Evolutionary conservation across 2,888 invertebrate species (phyloP).

Genomic region (Euspilapteryx auroguttella): DNA sequence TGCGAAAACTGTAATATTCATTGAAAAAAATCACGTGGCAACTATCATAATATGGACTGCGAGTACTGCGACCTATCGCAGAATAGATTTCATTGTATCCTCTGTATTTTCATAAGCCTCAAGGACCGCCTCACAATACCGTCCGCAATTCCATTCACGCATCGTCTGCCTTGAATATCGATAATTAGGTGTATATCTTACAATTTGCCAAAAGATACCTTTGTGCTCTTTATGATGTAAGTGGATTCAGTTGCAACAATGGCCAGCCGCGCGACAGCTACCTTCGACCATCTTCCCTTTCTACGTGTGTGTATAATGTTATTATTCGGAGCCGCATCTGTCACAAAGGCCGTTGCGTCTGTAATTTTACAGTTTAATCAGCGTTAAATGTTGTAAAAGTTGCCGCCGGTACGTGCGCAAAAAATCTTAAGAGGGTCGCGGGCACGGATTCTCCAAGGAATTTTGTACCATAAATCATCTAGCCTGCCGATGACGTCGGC

Average conservation of each 20-base stretch:
- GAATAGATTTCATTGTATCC: conserved; percentile 25
- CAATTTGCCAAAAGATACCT: conserved; percentile 54
- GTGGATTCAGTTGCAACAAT: conserved; percentile 48
- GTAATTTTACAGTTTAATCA: conserved; percentile 62
- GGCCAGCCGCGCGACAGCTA: conserved; percentile 42
- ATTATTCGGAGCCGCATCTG: conserved; percentile 56
- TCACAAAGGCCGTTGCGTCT: conserved; percentile 48
- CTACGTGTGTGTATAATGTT: conserved; percentile 49
- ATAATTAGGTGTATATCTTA: conserved; percentile 59
- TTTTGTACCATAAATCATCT: conserved; percentile 43
- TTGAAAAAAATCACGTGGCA: conserved; percentile 1
- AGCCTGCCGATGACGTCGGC: conserved; percentile 29
- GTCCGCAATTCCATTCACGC: conserved; percentile 32
- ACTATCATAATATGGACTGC: conserved; percentile 23
- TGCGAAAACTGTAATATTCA: no score
- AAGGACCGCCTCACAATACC: conserved; percentile 34
- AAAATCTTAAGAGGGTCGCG: conserved; percentile 22
- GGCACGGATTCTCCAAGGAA: conserved; percentile 27
- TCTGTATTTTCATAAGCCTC: conserved; percentile 48
- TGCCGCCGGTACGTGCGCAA: conserved; percentile 29
- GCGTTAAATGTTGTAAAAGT: conserved; percentile 53
- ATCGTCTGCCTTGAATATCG: conserved; percentile 37
- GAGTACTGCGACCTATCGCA: no score
- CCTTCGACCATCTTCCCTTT: conserved; percentile 15
- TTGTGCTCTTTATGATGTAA: conserved; percentile 48